Base-by-base conservation (phyloP, 2,113 vertebrate genomes). In the Pogonocichla stellata region DNA sequence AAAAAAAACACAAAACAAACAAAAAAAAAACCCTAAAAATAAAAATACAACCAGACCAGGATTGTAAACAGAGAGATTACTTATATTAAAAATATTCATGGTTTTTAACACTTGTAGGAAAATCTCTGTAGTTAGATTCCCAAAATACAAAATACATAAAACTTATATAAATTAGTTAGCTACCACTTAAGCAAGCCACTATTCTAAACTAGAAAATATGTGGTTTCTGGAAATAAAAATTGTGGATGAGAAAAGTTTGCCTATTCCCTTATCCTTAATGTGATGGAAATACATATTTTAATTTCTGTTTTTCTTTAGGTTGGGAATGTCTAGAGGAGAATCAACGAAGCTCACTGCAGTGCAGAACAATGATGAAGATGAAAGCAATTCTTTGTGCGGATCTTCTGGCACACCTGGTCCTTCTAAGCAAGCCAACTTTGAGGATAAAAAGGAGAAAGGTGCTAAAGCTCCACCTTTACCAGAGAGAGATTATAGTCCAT, bases 301-400 rank as follows among this genome's bases (percentile, higher is more conserved):
- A 78, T 88, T 45, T 86, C 10, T 88, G 11, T 22, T 95, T 97
- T 80, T 94, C 31, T 60, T 95, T 94, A 98, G 98, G 71, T 93
- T 97, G 96, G 98, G 98, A 75, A 97, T 98, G 97, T 98, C 98
- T 92, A 97, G 95, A 97, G 98, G 98, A 47, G 98, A 98, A 80
- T 98, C 98, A 50, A 31, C 97, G 61, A 98, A 98, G 60, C 98
- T 98, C 56, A 98, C 98, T 83, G 88, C 97, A 87, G 96, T 86
- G 56, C 94, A 98, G 92, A 98, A 90, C 58, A 97, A 40, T 61
- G 94, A 97, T 57, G 97, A 97, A 93, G 97, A 97, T 75, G 97
- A 98, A 86, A 96, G 92, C 64, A 97, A 36, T 81, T 98, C 98
- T 79, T 88, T 97, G 6, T 81, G 93, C 57, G 93, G 86, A 22